These are phyloP conservation scores for Mellilla xanthometata DNA, from an alignment of 2,888 invertebrate genomes.

Conservation along the genomic window DNA sequence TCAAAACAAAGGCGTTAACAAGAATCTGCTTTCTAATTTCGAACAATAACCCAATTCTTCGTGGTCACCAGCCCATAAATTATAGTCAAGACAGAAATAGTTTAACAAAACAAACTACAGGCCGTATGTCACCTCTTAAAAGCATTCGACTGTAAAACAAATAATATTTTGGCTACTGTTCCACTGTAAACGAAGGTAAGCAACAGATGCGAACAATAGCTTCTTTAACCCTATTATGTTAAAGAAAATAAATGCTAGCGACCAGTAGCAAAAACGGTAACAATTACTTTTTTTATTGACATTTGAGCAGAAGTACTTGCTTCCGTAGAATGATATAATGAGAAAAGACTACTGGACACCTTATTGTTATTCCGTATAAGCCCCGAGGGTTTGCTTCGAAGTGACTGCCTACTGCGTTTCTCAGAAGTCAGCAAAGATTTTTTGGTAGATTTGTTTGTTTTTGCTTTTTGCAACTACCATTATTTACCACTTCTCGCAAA, in stretches of 20 bases:
- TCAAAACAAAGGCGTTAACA: constrained; percentile 28
- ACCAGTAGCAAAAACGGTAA: constrained; percentile 43
- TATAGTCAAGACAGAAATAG: constrained; percentile 53
- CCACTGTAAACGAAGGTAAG: constrained; percentile 58
- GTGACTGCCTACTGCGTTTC: constrained; percentile 57
- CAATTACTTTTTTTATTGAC: too few species aligned
- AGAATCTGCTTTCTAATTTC: constrained; percentile 39
- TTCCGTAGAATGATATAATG: constrained; percentile 67
- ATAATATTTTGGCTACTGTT: constrained; percentile 79
- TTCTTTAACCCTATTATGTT: constrained; percentile 70
- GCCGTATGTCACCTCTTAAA: constrained; percentile 73
- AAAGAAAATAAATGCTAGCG: constrained; percentile 63
- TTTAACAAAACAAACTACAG: constrained; percentile 22
- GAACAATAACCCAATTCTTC: constrained; percentile 68
- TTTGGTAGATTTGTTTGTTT: constrained; percentile 38
- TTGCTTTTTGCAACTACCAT: neutral
- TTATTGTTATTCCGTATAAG: constrained; percentile 55
- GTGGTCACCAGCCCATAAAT: constrained; percentile 70
- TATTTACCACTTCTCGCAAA: too few species aligned
- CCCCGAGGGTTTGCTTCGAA: constrained; percentile 59
- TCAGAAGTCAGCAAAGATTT: constrained; percentile 33
- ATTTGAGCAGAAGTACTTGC: constrained; percentile 55
- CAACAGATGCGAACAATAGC: constrained; percentile 67
- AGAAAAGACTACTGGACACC: constrained; percentile 53
- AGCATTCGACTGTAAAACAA: constrained; percentile 72